Evolutionary conservation across 2,797 vertebrate genomes (phyloP).

Genomic region (Sandelia bainsii): DNA sequence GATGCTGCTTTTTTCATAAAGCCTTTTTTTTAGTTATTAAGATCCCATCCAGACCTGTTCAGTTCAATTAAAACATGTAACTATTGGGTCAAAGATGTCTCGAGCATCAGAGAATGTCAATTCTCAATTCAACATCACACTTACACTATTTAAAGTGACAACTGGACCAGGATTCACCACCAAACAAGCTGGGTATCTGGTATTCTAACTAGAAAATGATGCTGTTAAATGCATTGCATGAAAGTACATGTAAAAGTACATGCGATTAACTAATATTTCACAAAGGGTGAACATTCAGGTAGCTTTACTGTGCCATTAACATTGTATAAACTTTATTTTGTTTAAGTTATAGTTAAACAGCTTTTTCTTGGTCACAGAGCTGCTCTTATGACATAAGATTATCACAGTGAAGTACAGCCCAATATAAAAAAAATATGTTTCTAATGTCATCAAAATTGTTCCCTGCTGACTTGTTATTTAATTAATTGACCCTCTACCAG

Average conservation of each 20-base stretch:
- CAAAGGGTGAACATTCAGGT: slow-evolving; percentile 49
- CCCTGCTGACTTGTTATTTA: not conserved
- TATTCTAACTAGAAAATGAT: not conserved
- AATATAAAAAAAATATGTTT: not conserved
- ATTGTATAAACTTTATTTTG: not conserved
- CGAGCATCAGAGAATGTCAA: too few relatives aligned
- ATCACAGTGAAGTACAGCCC: not conserved
- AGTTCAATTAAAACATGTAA: too few relatives aligned
- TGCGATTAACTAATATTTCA: not conserved
- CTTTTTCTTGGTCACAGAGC: slow-evolving; percentile 49
- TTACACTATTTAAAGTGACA: too few relatives aligned
- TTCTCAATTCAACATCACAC: too few relatives aligned
- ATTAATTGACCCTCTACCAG: not conserved
- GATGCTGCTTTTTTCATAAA: too few relatives aligned
- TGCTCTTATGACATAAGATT: slow-evolving; percentile 8
- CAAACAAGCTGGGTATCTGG: not conserved
- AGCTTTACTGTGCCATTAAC: slow-evolving; percentile 44
- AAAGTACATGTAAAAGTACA: too few relatives aligned
- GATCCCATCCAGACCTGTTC: too few relatives aligned
- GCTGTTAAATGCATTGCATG: not conserved
- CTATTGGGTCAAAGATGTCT: too few relatives aligned
- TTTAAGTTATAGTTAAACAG: slow-evolving; percentile 3
- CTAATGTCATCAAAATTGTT: not conserved
- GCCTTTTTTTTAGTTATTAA: too few relatives aligned
- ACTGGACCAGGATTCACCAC: not conserved